phyloP scores from a whole-genome alignment of 2,888 invertebrate genomes.

The Nysson spinosus region DNA sequence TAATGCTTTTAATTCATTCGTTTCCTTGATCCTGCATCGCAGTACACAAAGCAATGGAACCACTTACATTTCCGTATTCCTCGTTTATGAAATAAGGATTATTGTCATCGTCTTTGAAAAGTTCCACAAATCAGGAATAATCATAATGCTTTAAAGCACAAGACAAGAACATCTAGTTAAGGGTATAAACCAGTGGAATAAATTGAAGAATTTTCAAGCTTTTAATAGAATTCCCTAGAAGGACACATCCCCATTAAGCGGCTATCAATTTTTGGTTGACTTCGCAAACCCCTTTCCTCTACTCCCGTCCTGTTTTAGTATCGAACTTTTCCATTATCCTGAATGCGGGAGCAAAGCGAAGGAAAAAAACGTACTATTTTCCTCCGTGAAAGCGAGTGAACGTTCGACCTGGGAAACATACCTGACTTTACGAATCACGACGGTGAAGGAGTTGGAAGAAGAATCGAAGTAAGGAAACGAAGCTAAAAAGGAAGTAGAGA shows the following conservation, averaged over 20 bases:
- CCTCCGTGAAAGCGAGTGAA: conserved; percentile 32
- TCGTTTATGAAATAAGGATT: no score
- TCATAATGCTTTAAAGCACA: no score
- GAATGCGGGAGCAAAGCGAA: neutral
- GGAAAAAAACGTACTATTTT: conserved; percentile 30
- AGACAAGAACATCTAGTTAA: neutral
- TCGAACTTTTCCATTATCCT: conserved; percentile 54
- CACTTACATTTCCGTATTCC: no score
- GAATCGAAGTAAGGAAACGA: neutral
- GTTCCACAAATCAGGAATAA: no score
- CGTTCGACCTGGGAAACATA: conserved; percentile 1
- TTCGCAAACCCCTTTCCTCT: neutral
- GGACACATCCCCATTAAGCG: conserved; percentile 33
- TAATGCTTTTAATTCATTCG: no score
- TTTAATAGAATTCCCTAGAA: conserved; percentile 28
- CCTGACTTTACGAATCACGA: conserved; percentile 20
- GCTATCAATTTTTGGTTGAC: conserved; percentile 35
- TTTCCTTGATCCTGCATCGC: no score
- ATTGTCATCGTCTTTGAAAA: no score
- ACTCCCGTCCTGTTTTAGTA: conserved; percentile 26
- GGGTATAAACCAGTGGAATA: neutral
- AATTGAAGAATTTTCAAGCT: conserved; percentile 14
- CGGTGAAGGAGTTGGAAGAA: conserved; percentile 8
- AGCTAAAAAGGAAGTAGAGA: neutral
- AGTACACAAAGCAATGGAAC: no score